Evolutionary conservation across 2,797 vertebrate species (phyloP).

Genomic region (Hirundo rustica): DNA sequence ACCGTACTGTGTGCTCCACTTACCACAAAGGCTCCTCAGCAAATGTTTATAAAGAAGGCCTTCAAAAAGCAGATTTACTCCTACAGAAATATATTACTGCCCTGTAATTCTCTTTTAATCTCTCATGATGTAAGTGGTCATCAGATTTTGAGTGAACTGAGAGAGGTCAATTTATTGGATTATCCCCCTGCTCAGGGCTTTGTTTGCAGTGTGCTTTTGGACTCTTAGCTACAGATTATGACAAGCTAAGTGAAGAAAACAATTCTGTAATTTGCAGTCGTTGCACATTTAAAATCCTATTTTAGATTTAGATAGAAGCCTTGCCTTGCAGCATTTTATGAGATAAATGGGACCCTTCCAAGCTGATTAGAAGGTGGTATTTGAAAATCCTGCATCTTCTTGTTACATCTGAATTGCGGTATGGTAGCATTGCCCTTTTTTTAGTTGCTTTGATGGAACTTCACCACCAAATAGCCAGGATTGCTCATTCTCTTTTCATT

Average conservation of each 20-base stretch:
- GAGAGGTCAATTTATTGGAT: slow-evolving; percentile 36
- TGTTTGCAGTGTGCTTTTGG: slow-evolving; percentile 24
- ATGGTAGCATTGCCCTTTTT: background rate
- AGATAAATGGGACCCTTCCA: background rate
- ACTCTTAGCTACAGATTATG: slow-evolving; percentile 15
- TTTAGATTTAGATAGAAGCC: background rate
- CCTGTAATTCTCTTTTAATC: slow-evolving; percentile 40
- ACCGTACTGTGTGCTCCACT: background rate
- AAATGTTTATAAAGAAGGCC: slow-evolving; percentile 10
- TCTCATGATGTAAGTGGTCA: slow-evolving; percentile 18
- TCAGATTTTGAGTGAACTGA: slow-evolving; percentile 44
- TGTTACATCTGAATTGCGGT: background rate
- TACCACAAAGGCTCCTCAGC: background rate
- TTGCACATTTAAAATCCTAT: background rate
- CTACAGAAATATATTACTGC: slow-evolving; percentile 8
- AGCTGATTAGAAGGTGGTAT: background rate
- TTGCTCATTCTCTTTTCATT: background rate
- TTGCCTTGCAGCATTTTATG: background rate
- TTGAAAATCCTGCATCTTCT: background rate
- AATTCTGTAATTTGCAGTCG: background rate
- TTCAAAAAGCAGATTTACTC: slow-evolving; percentile 33
- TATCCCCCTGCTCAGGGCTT: background rate
- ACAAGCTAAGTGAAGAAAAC: slow-evolving; percentile 30
- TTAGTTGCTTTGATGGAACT: background rate
- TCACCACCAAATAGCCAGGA: background rate